A percentile compares a stretch with the other conserved stretches of the same genome.
phyloP scores from a whole-genome alignment of 2,113 vertebrate genomes.

The Suncus etruscus region DNA sequence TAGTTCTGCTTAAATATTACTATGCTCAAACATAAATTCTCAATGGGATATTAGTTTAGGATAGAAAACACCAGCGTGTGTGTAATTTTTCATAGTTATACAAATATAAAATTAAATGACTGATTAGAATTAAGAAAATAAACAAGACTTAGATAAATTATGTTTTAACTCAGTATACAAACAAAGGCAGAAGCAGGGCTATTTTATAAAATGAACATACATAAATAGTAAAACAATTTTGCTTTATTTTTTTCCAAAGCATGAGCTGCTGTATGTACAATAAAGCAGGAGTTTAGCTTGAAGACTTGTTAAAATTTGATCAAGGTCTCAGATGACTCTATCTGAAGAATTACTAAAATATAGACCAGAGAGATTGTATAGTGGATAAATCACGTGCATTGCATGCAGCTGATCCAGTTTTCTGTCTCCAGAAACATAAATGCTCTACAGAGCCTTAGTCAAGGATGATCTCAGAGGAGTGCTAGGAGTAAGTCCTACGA shows the following conservation, averaged over 20 bases:
- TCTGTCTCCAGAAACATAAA: too few relatives aligned
- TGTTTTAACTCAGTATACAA: not conserved
- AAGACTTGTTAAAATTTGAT: not conserved
- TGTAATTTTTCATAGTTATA: not conserved
- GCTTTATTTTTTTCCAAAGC: not conserved
- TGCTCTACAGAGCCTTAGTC: too few relatives aligned
- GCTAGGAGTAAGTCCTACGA: too few relatives aligned
- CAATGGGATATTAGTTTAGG: constrained; percentile 63
- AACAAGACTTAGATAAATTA: not conserved
- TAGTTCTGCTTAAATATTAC: constrained; percentile 77
- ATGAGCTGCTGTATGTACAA: not conserved
- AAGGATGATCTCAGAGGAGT: too few relatives aligned
- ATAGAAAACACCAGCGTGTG: not conserved
- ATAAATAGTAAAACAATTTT: constrained; percentile 27
- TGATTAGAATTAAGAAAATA: not conserved
- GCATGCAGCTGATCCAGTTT: too few relatives aligned
- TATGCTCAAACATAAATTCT: constrained; percentile 79
- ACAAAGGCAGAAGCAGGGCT: not conserved
- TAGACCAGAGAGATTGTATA: not conserved
- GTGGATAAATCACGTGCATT: too few relatives aligned
- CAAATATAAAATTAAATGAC: not conserved
- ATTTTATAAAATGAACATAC: constrained; percentile 1
- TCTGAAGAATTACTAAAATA: not conserved
- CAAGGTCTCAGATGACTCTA: not conserved
- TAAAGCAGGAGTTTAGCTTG: not conserved